phyloP scores from a whole-genome alignment of 2,888 invertebrate genomes.

The Aporophyla nigra region DNA sequence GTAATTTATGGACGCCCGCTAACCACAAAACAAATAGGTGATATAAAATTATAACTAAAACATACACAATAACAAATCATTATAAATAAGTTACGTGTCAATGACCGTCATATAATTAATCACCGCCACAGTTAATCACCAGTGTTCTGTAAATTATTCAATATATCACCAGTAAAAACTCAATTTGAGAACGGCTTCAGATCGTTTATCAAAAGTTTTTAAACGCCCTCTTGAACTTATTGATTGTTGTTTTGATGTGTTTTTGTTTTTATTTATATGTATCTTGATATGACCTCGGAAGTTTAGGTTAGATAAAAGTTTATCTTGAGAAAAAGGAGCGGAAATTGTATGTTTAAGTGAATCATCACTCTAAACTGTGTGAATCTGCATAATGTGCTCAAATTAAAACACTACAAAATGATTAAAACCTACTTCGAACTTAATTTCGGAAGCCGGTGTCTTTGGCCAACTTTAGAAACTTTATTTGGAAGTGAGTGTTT shows the following conservation, averaged over 20 bases:
- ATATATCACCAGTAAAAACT: conserved; percentile 58
- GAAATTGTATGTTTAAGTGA: not conserved
- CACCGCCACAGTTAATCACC: conserved; percentile 43
- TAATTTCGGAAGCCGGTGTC: no score
- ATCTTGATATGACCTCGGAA: conserved; percentile 7
- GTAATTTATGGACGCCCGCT: no score
- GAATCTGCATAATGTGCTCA: not conserved
- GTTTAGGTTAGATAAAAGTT: conserved; percentile 2
- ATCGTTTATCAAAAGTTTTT: conserved; percentile 47
- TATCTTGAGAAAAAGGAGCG: not conserved
- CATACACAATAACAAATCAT: conserved; percentile 43
- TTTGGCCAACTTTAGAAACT: no score
- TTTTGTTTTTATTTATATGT: conserved; percentile 6
- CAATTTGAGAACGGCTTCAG: conserved; percentile 37
- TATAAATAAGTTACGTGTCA: conserved; percentile 42
- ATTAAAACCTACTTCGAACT: no score
- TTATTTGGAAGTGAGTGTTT: no score
- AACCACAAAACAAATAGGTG: conserved; percentile 7
- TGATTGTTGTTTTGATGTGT: conserved; percentile 15
- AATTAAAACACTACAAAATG: not conserved
- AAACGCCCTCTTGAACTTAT: conserved; percentile 39
- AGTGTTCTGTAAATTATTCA: conserved; percentile 51
- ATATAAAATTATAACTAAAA: not conserved
- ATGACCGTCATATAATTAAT: conserved; percentile 52
- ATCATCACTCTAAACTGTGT: not conserved